Percentiles rank a stretch among this genome's conserved stretches.
phyloP scores from a whole-genome alignment of 2,797 vertebrate genomes.

The Crenuchus spilurus region DNA sequence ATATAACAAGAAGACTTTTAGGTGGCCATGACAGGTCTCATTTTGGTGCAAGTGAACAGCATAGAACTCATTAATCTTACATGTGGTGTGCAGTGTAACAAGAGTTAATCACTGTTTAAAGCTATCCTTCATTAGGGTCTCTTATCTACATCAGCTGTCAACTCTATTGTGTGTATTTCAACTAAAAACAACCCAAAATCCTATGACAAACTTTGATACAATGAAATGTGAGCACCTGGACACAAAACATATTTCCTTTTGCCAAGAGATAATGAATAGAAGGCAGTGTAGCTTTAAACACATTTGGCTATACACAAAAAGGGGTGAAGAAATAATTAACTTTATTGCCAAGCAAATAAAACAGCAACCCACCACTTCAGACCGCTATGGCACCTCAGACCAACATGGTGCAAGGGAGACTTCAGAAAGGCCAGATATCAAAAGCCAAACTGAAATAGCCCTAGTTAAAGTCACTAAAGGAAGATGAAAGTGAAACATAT shows the following conservation, averaged over 20 bases:
- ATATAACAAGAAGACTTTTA: constrained; percentile 19
- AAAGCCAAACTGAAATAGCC: constrained; percentile 30
- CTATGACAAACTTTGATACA: background rate
- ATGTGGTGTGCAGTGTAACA: background rate
- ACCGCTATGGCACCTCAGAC: constrained; percentile 16
- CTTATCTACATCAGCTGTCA: background rate
- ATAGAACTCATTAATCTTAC: background rate
- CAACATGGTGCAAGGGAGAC: constrained; percentile 4
- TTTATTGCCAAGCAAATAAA: constrained; percentile 43
- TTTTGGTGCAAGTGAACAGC: background rate
- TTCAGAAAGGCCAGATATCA: background rate
- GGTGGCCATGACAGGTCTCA: background rate
- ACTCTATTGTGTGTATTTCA: background rate
- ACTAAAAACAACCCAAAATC: background rate
- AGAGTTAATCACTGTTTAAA: background rate
- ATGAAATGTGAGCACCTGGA: constrained; percentile 15
- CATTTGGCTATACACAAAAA: constrained; percentile 10
- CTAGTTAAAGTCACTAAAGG: constrained; percentile 31
- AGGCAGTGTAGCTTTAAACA: constrained; percentile 9
- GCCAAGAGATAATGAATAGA: constrained; percentile 1
- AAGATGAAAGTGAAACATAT: constrained; percentile 21
- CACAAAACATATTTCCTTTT: background rate
- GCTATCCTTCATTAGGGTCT: background rate
- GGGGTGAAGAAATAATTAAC: constrained; percentile 4
- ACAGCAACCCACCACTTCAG: background rate